A percentile compares a stretch with the other conserved stretches of the same genome.
Conservation (phyloP, 1,140 invertebrate species). For the Lepidurus couesii region DNA sequence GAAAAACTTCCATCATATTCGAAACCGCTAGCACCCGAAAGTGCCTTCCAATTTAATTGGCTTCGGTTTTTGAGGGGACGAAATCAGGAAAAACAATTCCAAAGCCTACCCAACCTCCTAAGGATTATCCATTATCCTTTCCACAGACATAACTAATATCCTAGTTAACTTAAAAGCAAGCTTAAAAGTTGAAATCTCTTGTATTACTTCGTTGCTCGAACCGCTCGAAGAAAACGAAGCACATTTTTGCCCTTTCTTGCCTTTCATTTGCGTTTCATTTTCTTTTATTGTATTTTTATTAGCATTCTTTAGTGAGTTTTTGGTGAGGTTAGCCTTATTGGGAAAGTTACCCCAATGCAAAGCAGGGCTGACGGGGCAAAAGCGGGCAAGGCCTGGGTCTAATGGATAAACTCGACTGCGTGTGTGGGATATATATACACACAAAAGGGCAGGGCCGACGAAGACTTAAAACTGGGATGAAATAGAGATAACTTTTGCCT, state of each 20-base stretch:
- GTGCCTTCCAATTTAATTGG: background rate
- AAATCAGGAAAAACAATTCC: background rate
- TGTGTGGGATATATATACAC: background rate
- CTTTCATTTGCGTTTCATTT: too few relatives aligned
- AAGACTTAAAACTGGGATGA: background rate
- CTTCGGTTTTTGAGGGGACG: background rate
- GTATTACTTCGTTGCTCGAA: too few relatives aligned
- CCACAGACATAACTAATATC: too few relatives aligned
- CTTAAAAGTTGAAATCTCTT: too few relatives aligned
- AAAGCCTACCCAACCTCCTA: background rate
- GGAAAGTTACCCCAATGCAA: constrained; percentile 2
- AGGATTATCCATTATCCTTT: too few relatives aligned
- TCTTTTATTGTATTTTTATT: too few relatives aligned
- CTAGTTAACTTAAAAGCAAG: too few relatives aligned
- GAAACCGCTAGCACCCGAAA: too few relatives aligned
- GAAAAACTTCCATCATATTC: background rate
- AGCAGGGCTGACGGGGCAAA: background rate
- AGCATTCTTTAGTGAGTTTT: too few relatives aligned
- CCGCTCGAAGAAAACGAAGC: too few relatives aligned
- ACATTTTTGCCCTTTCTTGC: too few relatives aligned
- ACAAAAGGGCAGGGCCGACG: background rate
- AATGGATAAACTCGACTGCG: constrained; percentile 7
- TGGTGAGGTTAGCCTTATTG: background rate
- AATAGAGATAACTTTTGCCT: background rate
- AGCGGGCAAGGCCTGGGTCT: background rate